Percentiles rank a stretch among this genome's conserved stretches.
Conservation (phyloP, 2,797 vertebrate species). For the Menidia menidia region DNA sequence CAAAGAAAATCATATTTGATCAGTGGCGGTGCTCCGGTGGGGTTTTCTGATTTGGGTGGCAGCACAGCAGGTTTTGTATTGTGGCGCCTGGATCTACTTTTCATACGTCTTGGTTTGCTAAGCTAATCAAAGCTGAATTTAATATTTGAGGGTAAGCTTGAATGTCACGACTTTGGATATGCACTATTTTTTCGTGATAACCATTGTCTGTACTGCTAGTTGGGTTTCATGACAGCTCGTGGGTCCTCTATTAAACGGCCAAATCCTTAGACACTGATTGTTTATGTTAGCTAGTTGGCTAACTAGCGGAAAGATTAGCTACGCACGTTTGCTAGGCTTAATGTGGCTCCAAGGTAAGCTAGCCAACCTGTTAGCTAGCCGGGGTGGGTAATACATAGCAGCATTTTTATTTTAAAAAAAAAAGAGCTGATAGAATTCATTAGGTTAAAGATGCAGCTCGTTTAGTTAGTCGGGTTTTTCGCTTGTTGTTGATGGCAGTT, state of each 20-base stretch:
- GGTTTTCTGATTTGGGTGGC: conserved; percentile 75
- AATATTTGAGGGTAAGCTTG: conserved; percentile 33
- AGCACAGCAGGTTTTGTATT: conserved; percentile 72
- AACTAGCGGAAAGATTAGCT: conserved; percentile 62
- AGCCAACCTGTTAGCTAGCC: conserved; percentile 65
- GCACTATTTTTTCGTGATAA: background rate
- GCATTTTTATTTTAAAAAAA: background rate
- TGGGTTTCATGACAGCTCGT: rapidly evolving
- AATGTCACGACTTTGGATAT: conserved; percentile 11
- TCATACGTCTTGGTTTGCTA: conserved; percentile 68
- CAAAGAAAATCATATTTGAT: conserved; percentile 65
- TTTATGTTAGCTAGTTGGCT: conserved; percentile 78
- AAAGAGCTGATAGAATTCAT: background rate
- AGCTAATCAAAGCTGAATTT: conserved; percentile 61
- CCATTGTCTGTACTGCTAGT: rapidly evolving
- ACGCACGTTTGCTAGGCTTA: conserved; percentile 55
- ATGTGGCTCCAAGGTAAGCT: conserved; percentile 60
- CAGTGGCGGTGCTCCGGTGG: conserved; percentile 71
- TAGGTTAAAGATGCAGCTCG: background rate
- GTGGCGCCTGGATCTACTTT: conserved; percentile 80
- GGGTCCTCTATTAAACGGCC: background rate
- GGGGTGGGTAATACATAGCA: conserved; percentile 27
- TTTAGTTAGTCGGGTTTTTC: background rate
- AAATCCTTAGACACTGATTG: conserved; percentile 61
- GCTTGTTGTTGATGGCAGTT: conserved; percentile 3